Conservation (phyloP, 2,888 invertebrate genomes). For the Bhutanitis thaidina region DNA sequence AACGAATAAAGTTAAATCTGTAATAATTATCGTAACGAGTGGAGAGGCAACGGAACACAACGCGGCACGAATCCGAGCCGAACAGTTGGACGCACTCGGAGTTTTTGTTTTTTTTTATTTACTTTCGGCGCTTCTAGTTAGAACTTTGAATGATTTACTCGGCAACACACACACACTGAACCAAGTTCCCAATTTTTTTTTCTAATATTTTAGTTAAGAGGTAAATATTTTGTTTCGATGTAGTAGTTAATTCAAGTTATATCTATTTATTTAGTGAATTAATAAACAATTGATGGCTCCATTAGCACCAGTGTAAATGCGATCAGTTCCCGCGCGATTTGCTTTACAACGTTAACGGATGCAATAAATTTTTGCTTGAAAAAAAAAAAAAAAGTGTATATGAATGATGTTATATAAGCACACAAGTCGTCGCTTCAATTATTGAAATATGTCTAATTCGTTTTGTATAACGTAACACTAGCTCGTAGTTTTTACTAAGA, state of each 20-base stretch:
- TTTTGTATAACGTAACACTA: constrained; percentile 48
- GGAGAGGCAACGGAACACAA: constrained; percentile 42
- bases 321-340: neutral
- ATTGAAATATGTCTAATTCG: constrained; percentile 38
- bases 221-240: constrained; percentile 41
- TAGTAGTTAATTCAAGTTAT: constrained; percentile 68
- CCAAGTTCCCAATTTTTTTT: constrained; percentile 48
- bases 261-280: constrained; percentile 74
- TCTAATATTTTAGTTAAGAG: constrained; percentile 46
- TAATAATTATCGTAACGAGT: constrained; percentile 49
- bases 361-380: constrained; percentile 8
- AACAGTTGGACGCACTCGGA: constrained; percentile 53
- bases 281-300: constrained; percentile 29
- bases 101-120: too few species aligned
- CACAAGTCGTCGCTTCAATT: constrained; percentile 55
- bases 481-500: constrained; percentile 47
- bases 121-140: constrained; percentile 53
- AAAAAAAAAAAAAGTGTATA: neutral
- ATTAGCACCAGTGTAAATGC: constrained; percentile 18
- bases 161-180: constrained; percentile 24
- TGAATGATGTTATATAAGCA: constrained; percentile 38
- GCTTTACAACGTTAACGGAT: neutral
- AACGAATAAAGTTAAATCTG: constrained; percentile 48
- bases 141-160: constrained; percentile 9
- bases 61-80: constrained; percentile 46